Conservation (phyloP, 2,888 invertebrate species). For the Limnephilus marmoratus region DNA sequence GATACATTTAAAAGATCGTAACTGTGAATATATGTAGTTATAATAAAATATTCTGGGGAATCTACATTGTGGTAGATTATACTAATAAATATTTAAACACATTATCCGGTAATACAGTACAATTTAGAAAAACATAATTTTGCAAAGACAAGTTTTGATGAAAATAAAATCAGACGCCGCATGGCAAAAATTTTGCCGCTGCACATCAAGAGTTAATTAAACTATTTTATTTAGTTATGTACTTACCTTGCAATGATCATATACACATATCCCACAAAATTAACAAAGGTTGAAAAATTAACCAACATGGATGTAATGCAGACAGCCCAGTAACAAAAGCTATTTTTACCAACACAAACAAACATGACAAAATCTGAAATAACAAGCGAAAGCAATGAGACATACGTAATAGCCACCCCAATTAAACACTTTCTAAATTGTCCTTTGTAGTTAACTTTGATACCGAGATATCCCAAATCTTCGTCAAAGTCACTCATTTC, state of each 20-base stretch:
- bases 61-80: too few relatives aligned
- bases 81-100: too few relatives aligned
- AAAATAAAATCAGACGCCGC: too few relatives aligned
- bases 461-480: conserved; percentile 51
- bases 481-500: conserved; percentile 51
- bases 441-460: conserved; percentile 29
- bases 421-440: conserved; percentile 20
- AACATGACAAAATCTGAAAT: conserved; percentile 51
- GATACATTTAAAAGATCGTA: too few relatives aligned
- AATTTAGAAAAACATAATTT: too few relatives aligned
- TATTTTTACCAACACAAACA: background rate
- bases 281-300: conserved; percentile 43
- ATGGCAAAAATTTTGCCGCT: too few relatives aligned
- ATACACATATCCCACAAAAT: conserved; percentile 54
- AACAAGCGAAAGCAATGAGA: background rate
- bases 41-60: too few relatives aligned
- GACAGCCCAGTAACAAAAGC: conserved; percentile 51
- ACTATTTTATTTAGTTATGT: background rate
- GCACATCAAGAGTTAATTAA: background rate
- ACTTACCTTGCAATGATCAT: conserved; percentile 57
- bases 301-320: conserved; percentile 46
- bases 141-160: too few relatives aligned
- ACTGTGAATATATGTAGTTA: too few relatives aligned
- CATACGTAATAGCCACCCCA: background rate
- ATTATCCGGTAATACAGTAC: too few relatives aligned